Percentiles rank a stretch among this genome's conserved stretches.
Conservation (phyloP, 2,113 vertebrate genomes). For the Chloropsis hardwickii region DNA sequence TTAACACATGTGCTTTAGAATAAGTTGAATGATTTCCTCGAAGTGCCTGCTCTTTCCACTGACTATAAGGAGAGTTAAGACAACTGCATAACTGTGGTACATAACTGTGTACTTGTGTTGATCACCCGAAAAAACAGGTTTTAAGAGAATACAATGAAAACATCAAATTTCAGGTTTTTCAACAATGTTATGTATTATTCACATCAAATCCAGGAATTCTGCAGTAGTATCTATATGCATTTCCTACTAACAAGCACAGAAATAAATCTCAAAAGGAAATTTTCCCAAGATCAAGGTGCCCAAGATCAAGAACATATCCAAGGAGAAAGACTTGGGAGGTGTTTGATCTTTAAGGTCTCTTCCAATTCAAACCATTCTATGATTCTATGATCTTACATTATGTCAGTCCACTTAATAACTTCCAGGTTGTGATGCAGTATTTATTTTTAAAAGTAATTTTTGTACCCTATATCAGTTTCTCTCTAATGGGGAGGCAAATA, state of each 20-base stretch:
- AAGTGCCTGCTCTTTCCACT: neutral
- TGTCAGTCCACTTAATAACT: neutral
- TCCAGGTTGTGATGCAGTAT: neutral
- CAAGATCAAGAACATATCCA: neutral
- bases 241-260: neutral
- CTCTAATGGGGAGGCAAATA: neutral
- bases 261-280: neutral
- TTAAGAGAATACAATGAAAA: neutral
- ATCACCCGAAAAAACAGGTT: neutral
- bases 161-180: neutral
- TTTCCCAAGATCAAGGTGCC: neutral
- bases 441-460: neutral
- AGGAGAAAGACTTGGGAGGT: neutral
- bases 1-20: constrained; percentile 6
- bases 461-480: neutral
- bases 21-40: constrained; percentile 11
- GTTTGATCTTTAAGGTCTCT: neutral
- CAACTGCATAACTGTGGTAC: neutral
- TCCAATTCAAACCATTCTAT: neutral
- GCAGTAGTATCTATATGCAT: neutral
- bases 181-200: neutral
- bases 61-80: neutral
- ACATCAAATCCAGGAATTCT: neutral
- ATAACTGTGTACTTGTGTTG: neutral
- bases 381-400: neutral